Percentiles rank a stretch among this genome's conserved stretches.
Evolutionary conservation across 53 echinoderm and acorn worm genomes (phyloP).

Genomic region (Holothuria scabra): DNA sequence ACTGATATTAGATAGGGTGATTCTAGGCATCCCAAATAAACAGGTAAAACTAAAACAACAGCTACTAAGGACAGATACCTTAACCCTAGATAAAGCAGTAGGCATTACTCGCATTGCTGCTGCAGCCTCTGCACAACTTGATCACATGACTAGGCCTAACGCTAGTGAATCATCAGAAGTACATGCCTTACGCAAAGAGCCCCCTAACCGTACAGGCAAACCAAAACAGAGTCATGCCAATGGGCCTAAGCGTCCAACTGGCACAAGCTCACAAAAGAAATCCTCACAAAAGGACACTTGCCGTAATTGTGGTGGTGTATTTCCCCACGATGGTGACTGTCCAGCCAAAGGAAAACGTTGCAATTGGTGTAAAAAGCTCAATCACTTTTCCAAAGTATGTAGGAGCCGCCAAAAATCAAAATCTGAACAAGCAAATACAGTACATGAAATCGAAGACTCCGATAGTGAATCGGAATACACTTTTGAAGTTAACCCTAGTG

Average conservation of each 20-base stretch:
- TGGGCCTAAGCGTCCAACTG: background rate
- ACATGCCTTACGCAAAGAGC: background rate
- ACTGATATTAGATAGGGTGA: no score
- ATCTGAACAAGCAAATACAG: no score
- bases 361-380: constrained; percentile 19
- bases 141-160: background rate
- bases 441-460: no score
- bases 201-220: background rate
- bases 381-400: constrained; percentile 45
- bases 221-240: no score
- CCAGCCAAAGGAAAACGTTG: constrained; percentile 55
- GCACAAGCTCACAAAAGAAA: background rate
- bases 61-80: constrained; percentile 42
- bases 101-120: background rate
- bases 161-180: background rate
- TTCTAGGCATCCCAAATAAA: no score
- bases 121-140: constrained; percentile 10
- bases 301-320: constrained; percentile 45
- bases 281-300: background rate
- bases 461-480: no score
- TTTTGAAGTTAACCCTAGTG: no score
- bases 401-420: no score
- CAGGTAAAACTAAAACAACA: no score
- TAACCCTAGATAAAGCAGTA: constrained; percentile 52
- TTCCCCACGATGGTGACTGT: constrained; percentile 46